These are phyloP conservation scores for Ictalurus furcatus DNA, from an alignment of 2,113 vertebrate species.

Conservation along the genomic window DNA sequence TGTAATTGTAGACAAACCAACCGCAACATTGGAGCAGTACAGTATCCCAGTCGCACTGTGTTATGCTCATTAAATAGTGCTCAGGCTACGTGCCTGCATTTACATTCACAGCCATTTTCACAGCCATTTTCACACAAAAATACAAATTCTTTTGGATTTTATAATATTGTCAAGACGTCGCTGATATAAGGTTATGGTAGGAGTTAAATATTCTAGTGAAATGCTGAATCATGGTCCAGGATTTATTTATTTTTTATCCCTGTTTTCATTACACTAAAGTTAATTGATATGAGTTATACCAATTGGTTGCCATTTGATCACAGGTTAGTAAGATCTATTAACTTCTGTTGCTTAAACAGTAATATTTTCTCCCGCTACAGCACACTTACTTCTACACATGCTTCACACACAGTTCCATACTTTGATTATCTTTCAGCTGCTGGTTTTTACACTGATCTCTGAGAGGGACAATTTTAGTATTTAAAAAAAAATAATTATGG, in stretches of 20 bases:
- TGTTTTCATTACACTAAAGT: slow-evolving; percentile 17
- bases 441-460: slow-evolving; percentile 36
- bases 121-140: not conserved
- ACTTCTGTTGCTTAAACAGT: slow-evolving; percentile 14
- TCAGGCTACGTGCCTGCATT: slow-evolving; percentile 21
- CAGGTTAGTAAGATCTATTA: slow-evolving; percentile 36
- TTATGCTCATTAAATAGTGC: not conserved
- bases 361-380: slow-evolving; percentile 2
- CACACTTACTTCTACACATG: slow-evolving; percentile 2
- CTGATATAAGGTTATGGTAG: not conserved
- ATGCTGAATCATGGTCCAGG: not conserved
- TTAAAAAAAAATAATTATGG: slow-evolving; percentile 34
- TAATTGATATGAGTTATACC: not conserved
- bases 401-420: slow-evolving; percentile 9
- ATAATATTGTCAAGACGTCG: not conserved
- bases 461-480: slow-evolving; percentile 17
- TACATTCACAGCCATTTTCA: slow-evolving; percentile 9
- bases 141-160: not conserved
- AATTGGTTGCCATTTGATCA: slow-evolving; percentile 40
- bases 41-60: not conserved
- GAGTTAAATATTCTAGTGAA: not conserved
- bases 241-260: not conserved
- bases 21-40: not conserved
- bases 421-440: slow-evolving; percentile 26
- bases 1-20: not conserved